phyloP scores from a whole-genome alignment of 2,888 invertebrate genomes.

The Lasioglossum calceatum region DNA sequence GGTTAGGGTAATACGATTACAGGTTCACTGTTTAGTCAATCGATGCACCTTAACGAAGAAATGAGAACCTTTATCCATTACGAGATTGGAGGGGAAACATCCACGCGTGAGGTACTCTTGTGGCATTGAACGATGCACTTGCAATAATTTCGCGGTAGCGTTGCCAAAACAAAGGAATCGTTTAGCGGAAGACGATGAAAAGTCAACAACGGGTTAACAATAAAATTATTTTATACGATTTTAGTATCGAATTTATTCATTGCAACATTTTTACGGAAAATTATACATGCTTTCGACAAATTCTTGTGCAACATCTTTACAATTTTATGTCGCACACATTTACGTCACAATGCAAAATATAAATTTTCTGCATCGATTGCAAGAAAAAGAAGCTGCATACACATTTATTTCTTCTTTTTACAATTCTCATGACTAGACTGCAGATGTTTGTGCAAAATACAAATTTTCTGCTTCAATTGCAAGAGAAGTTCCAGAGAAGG shows the following conservation, averaged over 20 bases:
- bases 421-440: too few relatives aligned
- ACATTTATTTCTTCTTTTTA: too few relatives aligned
- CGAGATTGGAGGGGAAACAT: neutral
- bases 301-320: neutral
- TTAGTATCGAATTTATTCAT: too few relatives aligned
- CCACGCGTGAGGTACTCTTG: neutral
- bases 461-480: too few relatives aligned
- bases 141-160: neutral
- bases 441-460: too few relatives aligned
- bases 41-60: conserved; percentile 12
- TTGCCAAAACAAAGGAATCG: neutral
- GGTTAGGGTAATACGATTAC: conserved; percentile 9
- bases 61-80: neutral
- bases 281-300: too few relatives aligned
- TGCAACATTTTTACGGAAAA: neutral
- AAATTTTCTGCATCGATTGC: too few relatives aligned
- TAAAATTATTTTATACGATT: neutral
- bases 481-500: too few relatives aligned
- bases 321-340: neutral
- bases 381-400: too few relatives aligned
- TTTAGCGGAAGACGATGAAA: neutral
- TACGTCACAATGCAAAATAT: too few relatives aligned
- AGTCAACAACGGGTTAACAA: neutral
- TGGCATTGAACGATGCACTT: neutral
- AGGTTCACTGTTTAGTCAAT: conserved; percentile 15